Evolutionary conservation across 2,888 invertebrate genomes (phyloP).

Genomic region (Lamproptera curius): DNA sequence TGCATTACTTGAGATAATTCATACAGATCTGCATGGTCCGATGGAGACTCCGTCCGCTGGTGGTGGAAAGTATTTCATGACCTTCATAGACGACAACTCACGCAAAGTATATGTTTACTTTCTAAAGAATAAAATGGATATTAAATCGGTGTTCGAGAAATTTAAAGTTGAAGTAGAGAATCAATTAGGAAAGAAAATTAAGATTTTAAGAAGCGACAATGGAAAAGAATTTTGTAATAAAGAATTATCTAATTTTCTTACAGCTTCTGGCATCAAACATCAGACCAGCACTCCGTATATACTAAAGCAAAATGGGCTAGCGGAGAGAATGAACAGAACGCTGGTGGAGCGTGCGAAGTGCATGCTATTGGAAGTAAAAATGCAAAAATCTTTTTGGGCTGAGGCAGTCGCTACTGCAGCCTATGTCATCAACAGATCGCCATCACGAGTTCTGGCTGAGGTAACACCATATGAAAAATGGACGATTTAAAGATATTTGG

Average conservation of each 20-base stretch:
- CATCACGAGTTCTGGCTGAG: conserved; percentile 3
- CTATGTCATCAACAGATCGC: neutral
- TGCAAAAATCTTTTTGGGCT: neutral
- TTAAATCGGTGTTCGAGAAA: conserved; percentile 13
- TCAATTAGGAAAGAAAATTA: neutral
- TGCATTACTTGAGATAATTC: conserved; percentile 27
- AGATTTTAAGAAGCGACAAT: neutral
- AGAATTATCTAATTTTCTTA: neutral
- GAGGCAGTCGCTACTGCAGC: conserved; percentile 1
- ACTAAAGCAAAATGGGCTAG: neutral
- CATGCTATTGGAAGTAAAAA: neutral
- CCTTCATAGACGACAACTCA: conserved; percentile 41
- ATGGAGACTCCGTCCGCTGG: conserved; percentile 39
- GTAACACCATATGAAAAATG: conserved; percentile 7
- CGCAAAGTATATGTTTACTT: conserved; percentile 21
- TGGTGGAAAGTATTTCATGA: conserved; percentile 40
- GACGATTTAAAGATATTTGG: conserved; percentile 9
- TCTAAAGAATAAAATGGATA: conserved; percentile 37
- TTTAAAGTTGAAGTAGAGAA: neutral
- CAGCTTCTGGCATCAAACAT: conserved; percentile 1
- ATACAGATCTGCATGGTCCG: conserved; percentile 44
- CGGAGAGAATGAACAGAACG: too few relatives aligned
- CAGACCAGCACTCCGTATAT: neutral
- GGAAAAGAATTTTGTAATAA: neutral
- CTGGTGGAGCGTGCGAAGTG: conserved; percentile 11